phyloP scores from a whole-genome alignment of 92 coral and sea anemone genomes.

The Virgularia gustaviana region DNA sequence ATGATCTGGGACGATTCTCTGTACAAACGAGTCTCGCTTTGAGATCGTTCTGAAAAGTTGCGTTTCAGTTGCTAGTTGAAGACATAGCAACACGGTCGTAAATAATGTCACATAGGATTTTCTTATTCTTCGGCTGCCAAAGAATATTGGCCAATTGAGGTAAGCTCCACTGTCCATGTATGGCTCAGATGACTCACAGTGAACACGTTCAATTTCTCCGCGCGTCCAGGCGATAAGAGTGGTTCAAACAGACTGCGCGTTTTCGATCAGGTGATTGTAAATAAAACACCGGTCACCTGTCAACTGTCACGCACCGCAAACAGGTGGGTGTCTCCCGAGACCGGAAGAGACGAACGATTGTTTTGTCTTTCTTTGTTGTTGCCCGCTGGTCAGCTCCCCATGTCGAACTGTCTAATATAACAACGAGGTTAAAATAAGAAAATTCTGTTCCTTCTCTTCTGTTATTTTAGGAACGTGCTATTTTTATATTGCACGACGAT shows the following conservation, averaged over 20 bases:
- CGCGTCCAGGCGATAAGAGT: conserved; percentile 23
- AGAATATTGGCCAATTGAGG: background rate
- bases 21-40: no score
- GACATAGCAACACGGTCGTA: conserved; percentile 26
- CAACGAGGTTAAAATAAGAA: conserved; percentile 13
- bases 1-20: background rate
- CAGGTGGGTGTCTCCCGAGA: conserved; percentile 35
- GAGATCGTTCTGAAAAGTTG: background rate
- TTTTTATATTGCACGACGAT: no score
- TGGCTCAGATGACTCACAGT: no score
- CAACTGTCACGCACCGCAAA: conserved; percentile 28
- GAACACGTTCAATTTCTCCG: no score
- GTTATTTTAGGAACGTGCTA: conserved; percentile 35
- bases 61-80: conserved; percentile 20
- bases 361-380: conserved; percentile 37
- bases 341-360: conserved; percentile 29
- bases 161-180: conserved; percentile 7
- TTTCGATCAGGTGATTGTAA: conserved; percentile 6
- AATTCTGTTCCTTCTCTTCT: background rate
- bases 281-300: conserved; percentile 32
- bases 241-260: background rate
- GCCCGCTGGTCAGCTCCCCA: conserved; percentile 13
- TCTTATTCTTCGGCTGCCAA: conserved; percentile 9
- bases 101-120: conserved; percentile 7
- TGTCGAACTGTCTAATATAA: background rate